Percentiles rank a stretch among this genome's conserved stretches.
phyloP scores from a whole-genome alignment of 2,113 vertebrate genomes.

The Myiozetetes cayanensis region DNA sequence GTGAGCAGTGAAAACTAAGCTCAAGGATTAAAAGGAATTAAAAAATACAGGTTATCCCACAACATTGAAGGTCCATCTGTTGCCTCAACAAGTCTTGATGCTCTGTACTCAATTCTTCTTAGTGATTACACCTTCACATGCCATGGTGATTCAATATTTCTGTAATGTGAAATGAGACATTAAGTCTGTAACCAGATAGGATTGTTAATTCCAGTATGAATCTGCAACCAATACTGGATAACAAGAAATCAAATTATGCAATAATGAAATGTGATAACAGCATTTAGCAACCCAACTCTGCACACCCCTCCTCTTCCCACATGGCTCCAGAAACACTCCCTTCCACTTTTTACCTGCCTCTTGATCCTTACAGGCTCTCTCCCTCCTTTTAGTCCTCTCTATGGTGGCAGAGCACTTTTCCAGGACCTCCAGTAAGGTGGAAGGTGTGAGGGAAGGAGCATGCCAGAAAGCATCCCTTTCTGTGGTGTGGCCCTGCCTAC shows the following conservation, averaged over 20 bases:
- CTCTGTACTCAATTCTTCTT: not conserved
- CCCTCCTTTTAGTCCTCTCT: not conserved
- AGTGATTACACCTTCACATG: not conserved
- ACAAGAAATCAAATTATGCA: not conserved
- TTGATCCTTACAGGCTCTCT: not conserved
- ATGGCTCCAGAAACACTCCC: not conserved
- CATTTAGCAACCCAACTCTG: not conserved
- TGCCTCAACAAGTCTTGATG: not conserved
- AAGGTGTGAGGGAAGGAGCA: rapidly evolving
- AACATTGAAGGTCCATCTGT: not conserved
- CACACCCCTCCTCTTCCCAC: not conserved
- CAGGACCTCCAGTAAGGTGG: not conserved
- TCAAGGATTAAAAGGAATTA: not conserved
- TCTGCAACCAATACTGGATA: not conserved
- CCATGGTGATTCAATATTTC: not conserved
- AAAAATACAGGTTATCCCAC: not conserved
- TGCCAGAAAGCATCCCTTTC: not conserved
- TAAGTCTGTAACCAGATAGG: not conserved
- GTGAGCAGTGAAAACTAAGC: not conserved
- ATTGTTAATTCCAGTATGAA: not conserved
- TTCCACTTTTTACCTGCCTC: not conserved
- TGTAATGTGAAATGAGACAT: not conserved
- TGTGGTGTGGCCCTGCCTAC: not conserved
- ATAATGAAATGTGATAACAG: not conserved
- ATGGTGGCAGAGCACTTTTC: not conserved